Evolutionary conservation across 2,888 invertebrate genomes (phyloP).

Genomic region (Lamellibrachia satsuma): DNA sequence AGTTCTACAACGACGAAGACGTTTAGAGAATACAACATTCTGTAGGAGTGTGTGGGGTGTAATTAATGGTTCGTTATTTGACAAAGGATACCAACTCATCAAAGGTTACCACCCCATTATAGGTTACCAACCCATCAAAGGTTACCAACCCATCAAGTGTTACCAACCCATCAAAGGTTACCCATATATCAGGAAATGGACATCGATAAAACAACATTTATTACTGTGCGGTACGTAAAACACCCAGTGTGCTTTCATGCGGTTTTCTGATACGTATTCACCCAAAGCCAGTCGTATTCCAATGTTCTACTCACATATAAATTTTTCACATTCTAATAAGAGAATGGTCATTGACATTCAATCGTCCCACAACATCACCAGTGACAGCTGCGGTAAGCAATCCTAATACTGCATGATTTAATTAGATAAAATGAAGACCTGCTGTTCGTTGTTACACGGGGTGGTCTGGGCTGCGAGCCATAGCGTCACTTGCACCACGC

Average conservation of each 20-base stretch:
- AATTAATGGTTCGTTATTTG: no score
- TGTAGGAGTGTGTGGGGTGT: no score
- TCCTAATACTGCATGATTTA: neutral
- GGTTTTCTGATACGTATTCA: neutral
- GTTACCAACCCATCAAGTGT: no score
- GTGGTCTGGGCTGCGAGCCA: neutral
- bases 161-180: no score
- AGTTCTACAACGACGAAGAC: no score
- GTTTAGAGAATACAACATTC: no score
- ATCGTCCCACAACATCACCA: neutral
- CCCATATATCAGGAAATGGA: no score
- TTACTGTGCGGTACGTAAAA: neutral
- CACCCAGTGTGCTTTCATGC: neutral
- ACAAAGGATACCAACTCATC: no score
- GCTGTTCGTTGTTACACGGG: neutral
- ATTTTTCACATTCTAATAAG: neutral
- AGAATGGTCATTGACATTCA: neutral
- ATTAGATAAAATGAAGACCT: constrained; percentile 4
- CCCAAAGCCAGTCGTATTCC: neutral
- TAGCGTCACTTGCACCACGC: neutral
- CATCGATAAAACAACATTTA: no score
- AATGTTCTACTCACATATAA: neutral
- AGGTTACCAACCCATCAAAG: no score
- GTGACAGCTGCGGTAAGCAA: neutral
- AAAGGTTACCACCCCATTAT: no score